Conservation (phyloP, 1,140 invertebrate genomes). For the Drosophila dunni region DNA sequence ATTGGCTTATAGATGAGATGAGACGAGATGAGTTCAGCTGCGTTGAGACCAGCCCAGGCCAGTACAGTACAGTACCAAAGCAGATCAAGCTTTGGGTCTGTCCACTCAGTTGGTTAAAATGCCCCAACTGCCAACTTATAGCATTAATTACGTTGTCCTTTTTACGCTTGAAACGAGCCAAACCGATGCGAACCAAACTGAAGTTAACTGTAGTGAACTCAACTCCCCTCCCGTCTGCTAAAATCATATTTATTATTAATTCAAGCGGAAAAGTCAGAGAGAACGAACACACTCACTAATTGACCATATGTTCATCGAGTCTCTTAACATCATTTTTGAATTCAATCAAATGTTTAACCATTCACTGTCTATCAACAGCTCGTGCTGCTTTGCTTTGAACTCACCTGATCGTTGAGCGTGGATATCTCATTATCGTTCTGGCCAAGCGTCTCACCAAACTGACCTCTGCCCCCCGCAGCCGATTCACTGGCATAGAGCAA, state of each 20-base stretch:
- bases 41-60: not conserved
- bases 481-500: conserved; percentile 83
- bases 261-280: conserved; percentile 77
- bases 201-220: not conserved
- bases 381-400: conserved; percentile 41
- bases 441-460: conserved; percentile 83
- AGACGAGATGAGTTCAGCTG: not conserved
- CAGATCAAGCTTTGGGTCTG: conserved; percentile 19
- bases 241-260: conserved; percentile 76
- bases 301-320: conserved; percentile 74
- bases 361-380: conserved; percentile 1
- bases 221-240: conserved; percentile 1
- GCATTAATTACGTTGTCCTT: conserved; percentile 81
- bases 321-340: conserved; percentile 23
- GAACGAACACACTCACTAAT: conserved; percentile 73
- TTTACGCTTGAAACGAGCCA: conserved; percentile 63
- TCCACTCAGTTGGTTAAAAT: conserved; percentile 46
- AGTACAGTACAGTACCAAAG: too few relatives aligned
- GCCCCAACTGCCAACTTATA: conserved; percentile 32
- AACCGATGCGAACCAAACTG: not conserved
- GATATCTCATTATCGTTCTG: conserved; percentile 86
- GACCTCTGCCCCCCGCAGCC: conserved; percentile 50
- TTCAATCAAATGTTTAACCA: conserved; percentile 53
- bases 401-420: conserved; percentile 87
- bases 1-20: conserved; percentile 42